Evolutionary conservation across 1,140 invertebrate species (phyloP), one percentile per base, ranked within the genome.

Genomic region (Plectrocnemia conspersa): DNA sequence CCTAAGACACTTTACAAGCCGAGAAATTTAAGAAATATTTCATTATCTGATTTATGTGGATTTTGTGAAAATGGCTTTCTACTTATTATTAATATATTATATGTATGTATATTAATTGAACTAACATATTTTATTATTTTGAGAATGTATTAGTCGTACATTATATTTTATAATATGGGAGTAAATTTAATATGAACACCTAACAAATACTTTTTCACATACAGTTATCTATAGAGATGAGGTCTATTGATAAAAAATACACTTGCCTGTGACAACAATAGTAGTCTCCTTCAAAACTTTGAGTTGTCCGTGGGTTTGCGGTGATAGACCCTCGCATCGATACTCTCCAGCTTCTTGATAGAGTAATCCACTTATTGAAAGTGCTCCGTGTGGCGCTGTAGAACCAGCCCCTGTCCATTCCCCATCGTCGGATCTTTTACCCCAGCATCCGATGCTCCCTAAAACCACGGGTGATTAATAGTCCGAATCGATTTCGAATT

Each of bases 381-480:
- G 50, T 21, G 58, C 58, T 18, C 58, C 58, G 38, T 61, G 58
- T 11, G 58, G 49, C 11, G 58, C 52, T 33, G 41, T 47, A 15
- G 58, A 50, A 2, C 58, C 58, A 7, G 58, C 58, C 3, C 54
- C 58, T 3, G 50, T 40, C 58, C 58, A 61, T 7, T 40, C 33
- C 15, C 54, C 54, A 4, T 50, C 50, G 11, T 50, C 50, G 0
- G 45, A 48, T 41, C 23, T 50, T 22, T 46, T 46, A 9, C 58
- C 50, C 58, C 58, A 61, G 24, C 58, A 61, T 1, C 58, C 58
- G 18, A 61, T 54, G 21, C 58, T 61, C 5, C 58, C 58, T 61
- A 50, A 9, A 13, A 5, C 2, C 16, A 16, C 10, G 36, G 36
- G 21, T 40, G 4, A 10, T 2, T 18, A 2, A 40, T 40, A 16